Base-by-base conservation (phyloP, 2,888 invertebrate species). In the Stratiomys singularior region DNA sequence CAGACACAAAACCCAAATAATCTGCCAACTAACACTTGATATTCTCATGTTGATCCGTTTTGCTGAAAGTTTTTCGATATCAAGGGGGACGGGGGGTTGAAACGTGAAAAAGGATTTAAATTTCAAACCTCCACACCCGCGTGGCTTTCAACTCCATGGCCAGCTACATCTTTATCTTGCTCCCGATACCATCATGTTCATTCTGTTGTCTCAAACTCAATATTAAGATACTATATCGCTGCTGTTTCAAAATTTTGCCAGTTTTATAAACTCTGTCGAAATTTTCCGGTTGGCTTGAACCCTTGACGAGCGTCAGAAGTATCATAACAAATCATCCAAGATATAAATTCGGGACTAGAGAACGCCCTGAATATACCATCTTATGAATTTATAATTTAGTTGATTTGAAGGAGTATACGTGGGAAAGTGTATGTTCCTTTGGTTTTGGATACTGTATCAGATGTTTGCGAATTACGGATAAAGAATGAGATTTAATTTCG, bases 1-100 rank as follows among this genome's bases (percentile, higher is more conserved):
- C 67, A 67, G 44, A 67, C 30, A 67, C 67, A 67, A 60, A 60
- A 67, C 67, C 67, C 67, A 67, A 67, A 67, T 67, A 67, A 67
- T 37, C 67, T 67, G 67, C 67, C 28, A 18, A 67, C 67, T 44
- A 67, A 67, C 25, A 44, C 67, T 67, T 28, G 44, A 67, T 67
- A 67, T 37, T 21, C 58, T 60, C 11, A 23, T 60, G 58, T 60
- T 23, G 25, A 60, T 60, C 58, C 21, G 9, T 60, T 18, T 5
- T 9, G 4, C 15, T 52, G 58, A 4, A 60, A 60, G 23, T 23
- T 60, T 60, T 60, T 60, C 25, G 21, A 18, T 1, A 60, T 13
- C 52, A 52, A 37, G 3, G 37, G 5, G 37, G 37, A 37, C 9
- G 37, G 37, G 23, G 23, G 23, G 25, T n/a, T n/a, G n/a, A n/a